Base-by-base conservation (phyloP, 2,797 vertebrate genomes). In the Harpagifer antarcticus region DNA sequence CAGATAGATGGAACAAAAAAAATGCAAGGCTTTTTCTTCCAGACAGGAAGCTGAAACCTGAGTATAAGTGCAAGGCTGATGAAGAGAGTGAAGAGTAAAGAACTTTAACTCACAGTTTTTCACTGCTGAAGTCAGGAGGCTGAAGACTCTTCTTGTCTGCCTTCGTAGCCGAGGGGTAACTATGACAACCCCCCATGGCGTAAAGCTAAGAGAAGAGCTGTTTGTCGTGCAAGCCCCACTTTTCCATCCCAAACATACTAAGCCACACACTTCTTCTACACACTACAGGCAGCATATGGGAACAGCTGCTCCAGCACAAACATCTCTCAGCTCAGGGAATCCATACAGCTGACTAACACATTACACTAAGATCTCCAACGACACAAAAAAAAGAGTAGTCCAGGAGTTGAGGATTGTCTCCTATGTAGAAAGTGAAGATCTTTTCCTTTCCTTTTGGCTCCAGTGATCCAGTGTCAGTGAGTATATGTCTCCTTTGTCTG, bases 101-200 rank as follows among this genome's bases (percentile, higher is more conserved):
- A 61, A 65, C 76, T 2, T 19, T 17, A 69, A 93, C 94, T 95
- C 75, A 95, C 94, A 84, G 82, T 91, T 94, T 94, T 6, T 87
- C 86, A 57, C 67, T 79, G 81, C 64, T 81, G 86, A 89, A 88
- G 80, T 87, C 88, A 58, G 90, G 88, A 31, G 85, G 83, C 27
- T 91, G 84, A 74, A 78, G 84, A 55, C 76, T 50, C 52, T 82
- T 87, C 73, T 64, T 64, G 79, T 94, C 91, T 54, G 74, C 58
- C 76, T 94, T 87, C 3, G 84, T 84, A 11, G 89, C 83, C 9
- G 92, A 93, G 90, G 91, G 89, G 92, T 93, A 93, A 86, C 94
- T 94, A 84, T 95, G 93, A 86, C 94, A 95, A 86, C 94, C 94
- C 89, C 94, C 94, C 94, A 95, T 94, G 90, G 87, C 89, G 52